These are phyloP conservation scores for Mandrillus leucophaeus DNA, from an alignment of 2,113 vertebrate species.

Conservation along the genomic window DNA sequence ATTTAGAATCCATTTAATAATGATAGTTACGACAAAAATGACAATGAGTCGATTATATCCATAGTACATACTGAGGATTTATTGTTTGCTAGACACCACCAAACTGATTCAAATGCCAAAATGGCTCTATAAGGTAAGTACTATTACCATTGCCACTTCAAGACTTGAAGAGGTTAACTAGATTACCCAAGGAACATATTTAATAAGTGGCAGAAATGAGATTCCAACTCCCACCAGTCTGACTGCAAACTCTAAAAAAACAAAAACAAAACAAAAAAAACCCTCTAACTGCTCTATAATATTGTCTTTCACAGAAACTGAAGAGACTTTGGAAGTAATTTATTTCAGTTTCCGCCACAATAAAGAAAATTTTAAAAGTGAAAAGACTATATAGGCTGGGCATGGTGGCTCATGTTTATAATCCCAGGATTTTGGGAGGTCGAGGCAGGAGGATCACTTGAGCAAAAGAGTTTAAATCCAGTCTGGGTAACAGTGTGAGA, in stretches of 20 bases:
- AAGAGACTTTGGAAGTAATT: background rate
- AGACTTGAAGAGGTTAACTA: background rate
- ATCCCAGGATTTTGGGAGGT: too few species aligned
- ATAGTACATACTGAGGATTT: background rate
- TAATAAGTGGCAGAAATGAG: background rate
- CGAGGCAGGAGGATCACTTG: too few species aligned
- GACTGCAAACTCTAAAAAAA: constrained; percentile 8
- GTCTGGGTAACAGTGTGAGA: too few species aligned
- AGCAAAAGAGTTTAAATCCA: too few species aligned
- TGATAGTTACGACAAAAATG: background rate
- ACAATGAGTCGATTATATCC: background rate
- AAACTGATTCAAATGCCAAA: background rate
- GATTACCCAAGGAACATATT: background rate
- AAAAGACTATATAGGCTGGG: background rate
- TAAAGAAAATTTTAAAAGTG: background rate
- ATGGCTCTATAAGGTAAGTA: background rate
- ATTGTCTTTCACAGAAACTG: background rate
- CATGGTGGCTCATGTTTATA: too few species aligned
- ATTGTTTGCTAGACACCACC: background rate
- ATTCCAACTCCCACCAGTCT: background rate
- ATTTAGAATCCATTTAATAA: background rate
- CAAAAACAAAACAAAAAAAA: background rate
- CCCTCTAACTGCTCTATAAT: background rate
- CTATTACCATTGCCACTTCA: background rate
- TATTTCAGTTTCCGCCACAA: background rate